Percentiles rank a stretch among this genome's conserved stretches.
phyloP scores from a whole-genome alignment of 2,113 vertebrate genomes.

The Scomber japonicus region DNA sequence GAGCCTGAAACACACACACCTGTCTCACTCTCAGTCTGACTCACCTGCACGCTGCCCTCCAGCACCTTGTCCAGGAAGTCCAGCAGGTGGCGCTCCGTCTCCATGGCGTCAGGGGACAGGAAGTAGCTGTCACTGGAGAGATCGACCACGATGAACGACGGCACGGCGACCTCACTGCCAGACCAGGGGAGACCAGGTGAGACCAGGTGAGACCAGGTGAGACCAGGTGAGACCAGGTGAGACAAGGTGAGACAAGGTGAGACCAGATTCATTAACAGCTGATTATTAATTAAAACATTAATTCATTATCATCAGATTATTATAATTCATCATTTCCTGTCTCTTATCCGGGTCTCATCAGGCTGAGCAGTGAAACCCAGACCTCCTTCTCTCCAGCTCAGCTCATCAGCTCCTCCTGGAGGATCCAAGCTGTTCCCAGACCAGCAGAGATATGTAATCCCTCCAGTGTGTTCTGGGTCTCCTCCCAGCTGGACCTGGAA shows the following conservation, averaged over 20 bases:
- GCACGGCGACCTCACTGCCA: conserved; percentile 89
- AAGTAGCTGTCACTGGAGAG: conserved; percentile 97
- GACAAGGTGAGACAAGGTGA: too few relatives aligned
- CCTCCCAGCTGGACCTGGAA: too few relatives aligned
- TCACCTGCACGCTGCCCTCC: conserved; percentile 89
- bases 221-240: conserved; percentile 9
- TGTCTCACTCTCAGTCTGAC: conserved; percentile 23
- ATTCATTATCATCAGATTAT: too few relatives aligned
- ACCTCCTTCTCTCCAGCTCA: too few relatives aligned
- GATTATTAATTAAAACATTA: too few relatives aligned
- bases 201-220: not conserved
- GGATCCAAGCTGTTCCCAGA: too few relatives aligned
- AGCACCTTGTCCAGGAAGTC: conserved; percentile 90
- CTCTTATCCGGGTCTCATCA: too few relatives aligned
- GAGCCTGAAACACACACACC: conserved; percentile 54
- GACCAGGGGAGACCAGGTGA: not conserved
- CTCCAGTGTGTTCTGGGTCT: too few relatives aligned
- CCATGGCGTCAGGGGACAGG: conserved; percentile 84
- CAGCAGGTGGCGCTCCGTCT: conserved; percentile 88
- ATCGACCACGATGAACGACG: conserved; percentile 92
- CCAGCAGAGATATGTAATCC: too few relatives aligned
- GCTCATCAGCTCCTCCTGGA: too few relatives aligned
- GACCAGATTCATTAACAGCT: not conserved
- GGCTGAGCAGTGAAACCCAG: too few relatives aligned
- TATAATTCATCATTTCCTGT: too few relatives aligned